phyloP scores from a whole-genome alignment of 2,888 invertebrate species.

The Panorpa germanica region DNA sequence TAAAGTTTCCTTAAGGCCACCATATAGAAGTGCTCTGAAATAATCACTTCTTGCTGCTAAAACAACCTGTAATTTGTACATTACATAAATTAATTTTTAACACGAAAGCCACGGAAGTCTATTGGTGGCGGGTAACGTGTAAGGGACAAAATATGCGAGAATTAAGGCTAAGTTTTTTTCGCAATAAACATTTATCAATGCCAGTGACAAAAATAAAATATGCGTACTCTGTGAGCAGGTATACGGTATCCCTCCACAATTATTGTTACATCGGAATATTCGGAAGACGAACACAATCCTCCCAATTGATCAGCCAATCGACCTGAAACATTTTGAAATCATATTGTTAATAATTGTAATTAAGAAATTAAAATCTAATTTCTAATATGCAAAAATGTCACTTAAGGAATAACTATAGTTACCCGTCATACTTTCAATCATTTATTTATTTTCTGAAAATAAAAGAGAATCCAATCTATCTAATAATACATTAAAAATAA shows the following conservation, averaged over 20 bases:
- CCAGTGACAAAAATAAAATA: too few species aligned
- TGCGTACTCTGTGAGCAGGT: slow-evolving; percentile 31
- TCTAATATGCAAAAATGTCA: background rate
- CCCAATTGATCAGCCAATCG: slow-evolving; percentile 76
- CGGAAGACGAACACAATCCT: slow-evolving; percentile 64
- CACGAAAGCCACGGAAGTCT: background rate
- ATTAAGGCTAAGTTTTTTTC: too few species aligned
- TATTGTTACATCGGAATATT: slow-evolving; percentile 81
- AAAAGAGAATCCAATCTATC: slow-evolving; percentile 1
- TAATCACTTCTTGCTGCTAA: slow-evolving; percentile 92
- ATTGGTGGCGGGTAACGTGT: too few species aligned
- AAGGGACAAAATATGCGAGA: too few species aligned
- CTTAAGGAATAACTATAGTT: background rate
- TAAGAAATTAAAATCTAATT: background rate
- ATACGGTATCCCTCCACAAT: slow-evolving; percentile 56
- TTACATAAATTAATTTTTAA: slow-evolving; percentile 5
- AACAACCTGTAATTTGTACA: slow-evolving; percentile 54
- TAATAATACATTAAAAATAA: background rate
- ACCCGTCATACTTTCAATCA: too few species aligned
- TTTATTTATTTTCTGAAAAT: too few species aligned
- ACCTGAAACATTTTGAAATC: slow-evolving; percentile 18
- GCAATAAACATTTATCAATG: too few species aligned
- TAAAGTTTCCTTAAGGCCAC: slow-evolving; percentile 60
- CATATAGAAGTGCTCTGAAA: slow-evolving; percentile 70
- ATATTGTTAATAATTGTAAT: background rate